Base-by-base conservation (phyloP, 1,140 invertebrate species). In the Bicyclus anynana region DNA sequence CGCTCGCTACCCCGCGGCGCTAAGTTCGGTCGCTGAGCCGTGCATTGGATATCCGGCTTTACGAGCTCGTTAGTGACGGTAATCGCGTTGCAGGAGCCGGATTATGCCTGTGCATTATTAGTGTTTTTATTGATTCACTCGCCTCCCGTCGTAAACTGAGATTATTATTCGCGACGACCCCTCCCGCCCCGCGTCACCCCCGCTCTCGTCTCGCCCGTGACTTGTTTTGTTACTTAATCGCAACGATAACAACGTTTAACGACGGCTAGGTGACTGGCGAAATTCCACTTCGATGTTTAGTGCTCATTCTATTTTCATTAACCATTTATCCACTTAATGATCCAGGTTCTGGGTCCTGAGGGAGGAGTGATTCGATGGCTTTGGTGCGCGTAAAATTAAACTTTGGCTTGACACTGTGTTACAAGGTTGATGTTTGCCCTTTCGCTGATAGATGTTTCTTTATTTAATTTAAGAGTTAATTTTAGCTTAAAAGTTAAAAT, bases 111-210 rank as follows among this genome's bases (percentile, higher is more conserved):
- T 87, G 84, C 84, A 87, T 87, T 87, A 87, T 87, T 87, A 87
- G 84, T 87, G 84, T 87, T 87, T 87, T 87, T 87, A 87, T 87
- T 87, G 84, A 87, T 87, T 87, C 80, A 84, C 80, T 84, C 82
- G 84, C 80, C 72, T 81, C 73, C 78, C 69, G 80, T 87, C 80
- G 82, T 87, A 83, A 87, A 87, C 76, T 85, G 82, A 87, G 81
- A 87, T 84, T 87, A 87, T 87, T 87, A 87, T 87, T 84, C 84
- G 80, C 74, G 78, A 75, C 80, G 62, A 21, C 42, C 18, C 68
- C 59, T 65, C 72, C 59, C 62, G 23, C 66, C 56, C 59, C 71
- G 38, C 54, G 49, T 37, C 53, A 14, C 59, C 57, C 72, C 59
- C 56, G 53, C 37, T 23, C 56, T 54, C 59, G 59, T 66, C 66